Evolutionary conservation across 2,113 vertebrate genomes (phyloP).

Genomic region (Otolemur garnettii): DNA sequence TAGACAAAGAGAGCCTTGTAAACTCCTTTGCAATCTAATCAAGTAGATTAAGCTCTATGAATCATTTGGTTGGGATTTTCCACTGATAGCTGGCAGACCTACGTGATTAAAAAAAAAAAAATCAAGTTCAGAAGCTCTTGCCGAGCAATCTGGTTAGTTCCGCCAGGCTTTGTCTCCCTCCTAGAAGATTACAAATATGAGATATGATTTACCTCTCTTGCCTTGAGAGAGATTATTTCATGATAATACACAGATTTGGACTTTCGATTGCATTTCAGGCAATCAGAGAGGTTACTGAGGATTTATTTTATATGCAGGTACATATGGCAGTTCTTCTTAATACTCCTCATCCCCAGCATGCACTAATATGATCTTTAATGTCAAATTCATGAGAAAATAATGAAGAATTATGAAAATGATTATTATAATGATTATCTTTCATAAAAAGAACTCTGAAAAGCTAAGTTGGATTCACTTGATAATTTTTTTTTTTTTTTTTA

Average conservation of each 20-base stretch:
- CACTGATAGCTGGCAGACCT: background rate
- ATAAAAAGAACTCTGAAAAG: slow-evolving; percentile 79
- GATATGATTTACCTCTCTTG: background rate
- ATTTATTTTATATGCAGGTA: slow-evolving; percentile 81
- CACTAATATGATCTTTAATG: slow-evolving; percentile 85
- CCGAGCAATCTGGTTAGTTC: slow-evolving; percentile 38
- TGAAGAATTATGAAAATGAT: slow-evolving; percentile 82
- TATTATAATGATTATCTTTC: slow-evolving; percentile 79
- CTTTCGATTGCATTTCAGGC: slow-evolving; percentile 80
- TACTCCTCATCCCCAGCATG: slow-evolving; percentile 78
- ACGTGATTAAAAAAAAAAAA: background rate
- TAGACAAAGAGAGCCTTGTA: background rate
- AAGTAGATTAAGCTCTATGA: background rate
- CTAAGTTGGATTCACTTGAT: slow-evolving; percentile 82
- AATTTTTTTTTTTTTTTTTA: slow-evolving; percentile 44
- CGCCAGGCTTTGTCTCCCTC: background rate
- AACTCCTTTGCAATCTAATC: slow-evolving; percentile 32
- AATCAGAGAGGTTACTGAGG: slow-evolving; percentile 73
- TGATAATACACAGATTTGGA: slow-evolving; percentile 81
- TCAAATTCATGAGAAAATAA: slow-evolving; percentile 86
- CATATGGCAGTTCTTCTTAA: slow-evolving; percentile 83
- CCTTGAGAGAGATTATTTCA: slow-evolving; percentile 76
- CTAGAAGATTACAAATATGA: background rate
- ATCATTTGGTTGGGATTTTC: slow-evolving; percentile 48
- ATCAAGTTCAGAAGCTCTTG: slow-evolving; percentile 4